phyloP scores from a whole-genome alignment of 2,797 vertebrate genomes.

The Philypnodon macrostomus region DNA sequence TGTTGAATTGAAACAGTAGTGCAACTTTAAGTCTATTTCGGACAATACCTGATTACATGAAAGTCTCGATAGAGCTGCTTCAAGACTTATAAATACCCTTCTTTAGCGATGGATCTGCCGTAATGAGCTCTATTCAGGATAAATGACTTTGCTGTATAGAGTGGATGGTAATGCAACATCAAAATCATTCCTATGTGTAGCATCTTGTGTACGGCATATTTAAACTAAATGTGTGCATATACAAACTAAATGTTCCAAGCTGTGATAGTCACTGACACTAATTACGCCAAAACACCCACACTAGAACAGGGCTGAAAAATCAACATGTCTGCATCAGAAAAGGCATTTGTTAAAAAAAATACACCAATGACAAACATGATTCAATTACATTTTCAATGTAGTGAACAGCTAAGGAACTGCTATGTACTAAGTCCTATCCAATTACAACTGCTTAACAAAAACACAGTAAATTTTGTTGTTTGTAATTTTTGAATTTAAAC shows the following conservation, averaged over 20 bases:
- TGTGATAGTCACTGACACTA: slow-evolving; percentile 42
- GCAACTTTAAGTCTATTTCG: slow-evolving; percentile 35
- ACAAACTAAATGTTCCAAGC: slow-evolving; percentile 43
- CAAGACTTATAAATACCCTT: slow-evolving; percentile 44
- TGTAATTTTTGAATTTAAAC: too few relatives aligned
- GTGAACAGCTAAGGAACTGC: slow-evolving; percentile 39
- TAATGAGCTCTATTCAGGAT: slow-evolving; percentile 55
- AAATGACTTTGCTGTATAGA: slow-evolving; percentile 33
- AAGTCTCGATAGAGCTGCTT: slow-evolving; percentile 40
- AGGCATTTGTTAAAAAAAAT: slow-evolving; percentile 45
- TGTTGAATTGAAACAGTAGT: slow-evolving; percentile 51
- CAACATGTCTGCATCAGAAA: slow-evolving; percentile 42
- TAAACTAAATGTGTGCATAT: slow-evolving; percentile 28
- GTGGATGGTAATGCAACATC: slow-evolving; percentile 28
- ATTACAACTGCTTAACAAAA: too few relatives aligned
- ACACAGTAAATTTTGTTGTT: too few relatives aligned
- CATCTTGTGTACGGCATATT: slow-evolving; percentile 5
- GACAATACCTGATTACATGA: slow-evolving; percentile 64
- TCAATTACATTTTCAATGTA: slow-evolving; percentile 51
- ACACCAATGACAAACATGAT: slow-evolving; percentile 44
- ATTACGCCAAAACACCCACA: slow-evolving; percentile 43
- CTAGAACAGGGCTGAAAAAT: slow-evolving; percentile 33
- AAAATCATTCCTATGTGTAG: slow-evolving; percentile 11
- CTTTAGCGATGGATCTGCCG: slow-evolving; percentile 42
- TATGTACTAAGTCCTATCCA: too few relatives aligned